Conservation (phyloP, 2,888 invertebrate species). For the Acleris literana region DNA sequence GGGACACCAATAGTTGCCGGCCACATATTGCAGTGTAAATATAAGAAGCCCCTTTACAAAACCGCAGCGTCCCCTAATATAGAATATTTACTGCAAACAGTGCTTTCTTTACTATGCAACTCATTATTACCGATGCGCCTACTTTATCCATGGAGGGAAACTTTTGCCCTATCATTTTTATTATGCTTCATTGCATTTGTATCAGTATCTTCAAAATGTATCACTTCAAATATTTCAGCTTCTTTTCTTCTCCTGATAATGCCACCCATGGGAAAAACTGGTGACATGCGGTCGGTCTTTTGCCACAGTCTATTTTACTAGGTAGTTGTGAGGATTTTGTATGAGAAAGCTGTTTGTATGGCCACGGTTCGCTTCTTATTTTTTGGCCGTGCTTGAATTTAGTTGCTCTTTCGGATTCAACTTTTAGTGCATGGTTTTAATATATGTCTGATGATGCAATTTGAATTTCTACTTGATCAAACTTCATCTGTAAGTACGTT, state of each 20-base stretch:
- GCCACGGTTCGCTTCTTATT: conserved; percentile 75
- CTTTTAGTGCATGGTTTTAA: conserved; percentile 58
- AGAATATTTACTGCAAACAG: not conserved
- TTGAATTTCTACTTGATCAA: too few species aligned
- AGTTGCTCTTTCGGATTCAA: conserved; percentile 61
- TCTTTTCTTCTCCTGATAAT: not conserved
- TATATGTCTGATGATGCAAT: not conserved
- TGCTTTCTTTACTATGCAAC: not conserved
- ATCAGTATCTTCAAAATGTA: not conserved
- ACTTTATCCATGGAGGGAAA: conserved; percentile 1
- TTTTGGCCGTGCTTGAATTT: conserved; percentile 78
- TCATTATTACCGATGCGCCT: not conserved
- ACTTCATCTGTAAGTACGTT: too few species aligned
- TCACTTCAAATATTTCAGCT: not conserved
- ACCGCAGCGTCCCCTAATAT: too few species aligned
- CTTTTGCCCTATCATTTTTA: not conserved
- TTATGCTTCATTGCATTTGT: not conserved
- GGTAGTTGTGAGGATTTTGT: conserved; percentile 33
- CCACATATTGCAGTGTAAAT: too few species aligned
- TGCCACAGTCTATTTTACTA: conserved; percentile 16
- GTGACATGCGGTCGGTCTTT: not conserved
- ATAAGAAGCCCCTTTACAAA: too few species aligned
- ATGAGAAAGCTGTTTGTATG: conserved; percentile 66
- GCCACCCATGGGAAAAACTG: conserved; percentile 8
- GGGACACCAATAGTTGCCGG: too few species aligned